Conservation (phyloP, 1,140 invertebrate genomes). For the Drosophila murphyi region DNA sequence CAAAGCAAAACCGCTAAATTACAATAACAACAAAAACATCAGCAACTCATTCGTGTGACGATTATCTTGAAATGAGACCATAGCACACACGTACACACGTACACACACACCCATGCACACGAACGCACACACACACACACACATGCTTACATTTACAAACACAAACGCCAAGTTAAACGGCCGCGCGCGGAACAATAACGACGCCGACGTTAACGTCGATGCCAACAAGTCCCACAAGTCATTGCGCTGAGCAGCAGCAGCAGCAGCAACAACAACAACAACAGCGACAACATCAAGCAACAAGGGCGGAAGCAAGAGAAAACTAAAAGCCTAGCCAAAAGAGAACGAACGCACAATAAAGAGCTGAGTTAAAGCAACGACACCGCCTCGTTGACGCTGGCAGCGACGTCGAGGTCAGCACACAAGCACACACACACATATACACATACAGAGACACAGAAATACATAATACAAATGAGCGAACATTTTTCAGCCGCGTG, state of each 20-base stretch:
- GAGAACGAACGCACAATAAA: conserved; percentile 46
- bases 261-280: conserved; percentile 22
- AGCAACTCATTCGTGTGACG: conserved; percentile 72
- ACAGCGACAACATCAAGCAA: conserved; percentile 37
- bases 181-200: conserved; percentile 76
- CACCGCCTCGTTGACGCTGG: conserved; percentile 22
- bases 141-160: conserved; percentile 26
- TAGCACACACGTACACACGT: conserved; percentile 64
- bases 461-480: conserved; percentile 68
- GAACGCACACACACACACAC: conserved; percentile 17
- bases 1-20: conserved; percentile 71
- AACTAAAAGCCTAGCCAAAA: conserved; percentile 42
- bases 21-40: conserved; percentile 56
- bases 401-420: conserved; percentile 64
- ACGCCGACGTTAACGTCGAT: conserved; percentile 49
- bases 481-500: conserved; percentile 50
- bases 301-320: conserved; percentile 70
- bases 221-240: conserved; percentile 67
- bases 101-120: neutral
- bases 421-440: conserved; percentile 51
- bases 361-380: conserved; percentile 26
- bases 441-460: conserved; percentile 22
- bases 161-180: conserved; percentile 69
- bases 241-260: conserved; percentile 54
- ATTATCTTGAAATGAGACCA: conserved; percentile 82